Conservation (phyloP, 1,140 invertebrate genomes). For the Antheraea mylitta region DNA sequence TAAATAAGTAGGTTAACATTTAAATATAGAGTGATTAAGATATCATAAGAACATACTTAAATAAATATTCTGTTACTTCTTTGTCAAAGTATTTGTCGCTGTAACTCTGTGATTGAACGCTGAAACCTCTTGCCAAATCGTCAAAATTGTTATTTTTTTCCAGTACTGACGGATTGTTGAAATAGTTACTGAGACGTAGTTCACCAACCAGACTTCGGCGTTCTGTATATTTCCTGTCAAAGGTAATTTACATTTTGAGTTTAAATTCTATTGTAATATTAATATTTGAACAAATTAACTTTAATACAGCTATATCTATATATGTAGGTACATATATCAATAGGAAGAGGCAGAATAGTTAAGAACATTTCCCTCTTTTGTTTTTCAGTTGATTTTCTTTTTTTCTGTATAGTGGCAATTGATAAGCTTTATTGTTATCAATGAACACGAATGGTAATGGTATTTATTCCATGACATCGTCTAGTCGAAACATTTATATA, state of each 20-base stretch:
- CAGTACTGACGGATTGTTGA: conserved; percentile 3
- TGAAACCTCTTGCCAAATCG: conserved; percentile 5
- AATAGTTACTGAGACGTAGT: neutral
- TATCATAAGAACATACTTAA: neutral
- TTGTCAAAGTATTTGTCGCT: conserved; percentile 3
- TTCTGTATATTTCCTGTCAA: conserved; percentile 4
- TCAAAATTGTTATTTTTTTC: neutral
- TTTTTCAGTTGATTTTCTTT: too few relatives aligned
- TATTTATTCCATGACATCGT: too few relatives aligned
- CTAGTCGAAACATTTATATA: too few relatives aligned
- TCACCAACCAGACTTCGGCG: neutral
- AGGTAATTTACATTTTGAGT: neutral
- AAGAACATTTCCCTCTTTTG: too few relatives aligned
- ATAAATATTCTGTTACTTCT: conserved; percentile 7
- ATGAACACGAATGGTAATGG: too few relatives aligned
- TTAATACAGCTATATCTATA: too few relatives aligned
- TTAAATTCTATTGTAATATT: too few relatives aligned
- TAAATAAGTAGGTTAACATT: neutral
- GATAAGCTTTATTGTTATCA: too few relatives aligned
- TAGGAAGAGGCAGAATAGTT: too few relatives aligned
- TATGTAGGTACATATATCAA: too few relatives aligned
- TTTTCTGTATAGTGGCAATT: too few relatives aligned
- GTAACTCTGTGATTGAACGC: neutral
- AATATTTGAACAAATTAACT: too few relatives aligned
- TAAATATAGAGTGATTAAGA: neutral